Percentiles rank a stretch among this genome's conserved stretches.
Evolutionary conservation across 2,797 vertebrate species (phyloP).

Genomic region (Buphagus erythrorhynchus): DNA sequence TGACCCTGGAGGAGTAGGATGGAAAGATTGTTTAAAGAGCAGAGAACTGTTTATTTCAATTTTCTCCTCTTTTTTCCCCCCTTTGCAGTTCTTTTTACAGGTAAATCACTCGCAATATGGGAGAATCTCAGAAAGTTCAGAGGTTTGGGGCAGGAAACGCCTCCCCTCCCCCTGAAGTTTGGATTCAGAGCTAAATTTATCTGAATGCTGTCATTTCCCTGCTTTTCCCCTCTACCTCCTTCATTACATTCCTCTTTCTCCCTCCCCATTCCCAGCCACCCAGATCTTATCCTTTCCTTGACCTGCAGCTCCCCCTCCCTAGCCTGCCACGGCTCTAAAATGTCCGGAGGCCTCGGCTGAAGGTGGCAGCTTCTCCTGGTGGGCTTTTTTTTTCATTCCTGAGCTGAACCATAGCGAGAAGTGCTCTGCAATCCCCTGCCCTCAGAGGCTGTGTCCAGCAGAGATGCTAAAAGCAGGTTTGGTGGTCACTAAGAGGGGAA

Average conservation of each 20-base stretch:
- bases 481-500: neutral
- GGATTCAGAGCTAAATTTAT: constrained; percentile 64
- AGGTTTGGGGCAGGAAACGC: constrained; percentile 45
- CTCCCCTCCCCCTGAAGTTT: constrained; percentile 33
- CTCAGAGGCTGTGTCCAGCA: neutral
- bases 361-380: neutral
- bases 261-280: constrained; percentile 45
- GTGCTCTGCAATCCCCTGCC: neutral
- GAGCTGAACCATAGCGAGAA: neutral
- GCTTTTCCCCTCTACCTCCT: constrained; percentile 57
- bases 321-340: neutral
- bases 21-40: constrained; percentile 53
- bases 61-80: neutral
- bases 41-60: constrained; percentile 56
- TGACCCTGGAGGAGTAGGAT: constrained; percentile 21
- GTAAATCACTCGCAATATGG: neutral
- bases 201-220: constrained; percentile 61
- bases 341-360: neutral
- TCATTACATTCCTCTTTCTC: constrained; percentile 53
- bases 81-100: constrained; percentile 13
- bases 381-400: neutral
- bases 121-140: constrained; percentile 55
- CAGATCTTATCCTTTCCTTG: constrained; percentile 69
- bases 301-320: constrained; percentile 63
- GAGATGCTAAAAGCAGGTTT: neutral